Base-by-base conservation (phyloP, 2,888 invertebrate species). In the Drosophila borealis region DNA sequence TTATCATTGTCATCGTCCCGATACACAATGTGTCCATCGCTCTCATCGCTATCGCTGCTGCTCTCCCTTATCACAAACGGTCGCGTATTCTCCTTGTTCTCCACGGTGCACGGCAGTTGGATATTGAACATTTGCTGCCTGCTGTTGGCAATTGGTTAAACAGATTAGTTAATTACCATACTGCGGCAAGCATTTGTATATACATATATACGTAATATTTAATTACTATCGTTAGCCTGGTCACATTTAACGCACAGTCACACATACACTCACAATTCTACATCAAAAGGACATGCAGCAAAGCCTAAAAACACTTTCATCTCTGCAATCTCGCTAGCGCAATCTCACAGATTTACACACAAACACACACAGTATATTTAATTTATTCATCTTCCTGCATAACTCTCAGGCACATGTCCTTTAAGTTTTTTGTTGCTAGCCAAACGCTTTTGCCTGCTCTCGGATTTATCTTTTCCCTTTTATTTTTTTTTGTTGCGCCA, bases 1-100 rank as follows among this genome's bases (percentile, higher is more conserved):
- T 94, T 94, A 85, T 95, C 95, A 79, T 94, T 94, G 81, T 95
- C 95, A 82, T 95, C 95, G 71, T 95, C 95, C 81, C 96, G 94
- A 93, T 96, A 96, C 78, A 96, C 94, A 74, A 96, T 95, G 39
- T 94, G 94, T 39, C 94, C 94, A 92, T 95, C 93, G 74, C 93
- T 94, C 48, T 94, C 94, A 82, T 95, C 95, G 83, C 93, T 94
- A 90, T 94, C 94, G 89, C 95, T 95, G 91, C 93, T 94, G 87
- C 95, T 95, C 90, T 95, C 95, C 74, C 94, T 93, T 90, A 95
- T 95, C 82, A 95, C 94, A 94, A 95, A 96, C 68, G 97, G 97
- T 82, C 96, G 94, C 55, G 96, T 94, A 91, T 97, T 97, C 93
- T 97, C 97, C 93, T 97, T 97, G 93, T 97, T 97, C 92, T 97